Evolutionary conservation across 1,140 invertebrate species (phyloP).

Genomic region (Rhizoglyphus robini): DNA sequence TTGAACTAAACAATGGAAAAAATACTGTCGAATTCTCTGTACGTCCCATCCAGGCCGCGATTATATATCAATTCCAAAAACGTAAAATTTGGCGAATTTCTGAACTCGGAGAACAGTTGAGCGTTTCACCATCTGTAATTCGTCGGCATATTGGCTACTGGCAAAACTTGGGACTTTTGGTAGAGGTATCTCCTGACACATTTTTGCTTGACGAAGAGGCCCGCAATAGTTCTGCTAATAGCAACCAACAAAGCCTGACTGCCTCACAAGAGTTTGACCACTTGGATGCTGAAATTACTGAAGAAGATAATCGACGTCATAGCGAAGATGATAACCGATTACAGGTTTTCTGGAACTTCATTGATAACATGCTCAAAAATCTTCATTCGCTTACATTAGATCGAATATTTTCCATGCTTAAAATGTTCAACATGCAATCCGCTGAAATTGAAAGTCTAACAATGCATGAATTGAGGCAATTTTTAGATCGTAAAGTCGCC

Average conservation of each 20-base stretch:
- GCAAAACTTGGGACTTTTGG: slow-evolving; percentile 60
- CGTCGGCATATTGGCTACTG: slow-evolving; percentile 75
- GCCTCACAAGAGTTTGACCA: not conserved
- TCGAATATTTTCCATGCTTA: slow-evolving; percentile 88
- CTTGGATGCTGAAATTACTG: not conserved
- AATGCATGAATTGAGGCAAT: slow-evolving; percentile 67
- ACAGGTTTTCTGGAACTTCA: slow-evolving; percentile 84
- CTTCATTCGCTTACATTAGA: slow-evolving; percentile 80
- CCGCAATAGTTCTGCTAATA: slow-evolving; percentile 16
- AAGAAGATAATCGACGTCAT: slow-evolving; percentile 53
- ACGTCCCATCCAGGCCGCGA: slow-evolving; percentile 79
- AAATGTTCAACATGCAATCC: slow-evolving; percentile 72
- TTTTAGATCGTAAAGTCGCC: slow-evolving; percentile 80
- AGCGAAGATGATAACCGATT: slow-evolving; percentile 37
- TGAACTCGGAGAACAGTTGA: slow-evolving; percentile 64
- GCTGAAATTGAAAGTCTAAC: slow-evolving; percentile 69
- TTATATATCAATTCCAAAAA: slow-evolving; percentile 85
- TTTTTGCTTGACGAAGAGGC: slow-evolving; percentile 62
- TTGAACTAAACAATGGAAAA: slow-evolving; percentile 59
- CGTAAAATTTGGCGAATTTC: slow-evolving; percentile 71
- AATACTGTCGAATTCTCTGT: slow-evolving; percentile 67
- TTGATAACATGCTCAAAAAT: slow-evolving; percentile 91
- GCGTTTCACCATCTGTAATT: slow-evolving; percentile 63
- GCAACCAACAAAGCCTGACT: not conserved
- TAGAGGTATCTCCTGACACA: slow-evolving; percentile 55